Evolutionary conservation across 2,113 vertebrate genomes (phyloP).

Genomic region (Andinoacara biseriatus): DNA sequence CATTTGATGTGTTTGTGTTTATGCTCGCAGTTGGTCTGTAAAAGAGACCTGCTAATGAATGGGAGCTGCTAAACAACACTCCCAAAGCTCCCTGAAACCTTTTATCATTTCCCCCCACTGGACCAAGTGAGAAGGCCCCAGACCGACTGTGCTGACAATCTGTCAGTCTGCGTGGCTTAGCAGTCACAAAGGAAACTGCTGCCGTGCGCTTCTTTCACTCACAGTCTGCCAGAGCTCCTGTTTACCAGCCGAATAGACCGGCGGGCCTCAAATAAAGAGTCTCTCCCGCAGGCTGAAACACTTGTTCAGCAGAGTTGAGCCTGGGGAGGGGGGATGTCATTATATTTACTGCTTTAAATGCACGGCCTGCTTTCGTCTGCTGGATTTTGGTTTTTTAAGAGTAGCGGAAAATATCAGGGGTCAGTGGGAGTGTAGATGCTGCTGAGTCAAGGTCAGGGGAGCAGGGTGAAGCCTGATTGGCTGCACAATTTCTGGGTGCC

Average conservation of each 20-base stretch:
- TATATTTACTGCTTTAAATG: slow-evolving; percentile 42
- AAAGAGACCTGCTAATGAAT: slow-evolving; percentile 25
- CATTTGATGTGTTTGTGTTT: slow-evolving; percentile 10
- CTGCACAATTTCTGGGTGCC: slow-evolving; percentile 40
- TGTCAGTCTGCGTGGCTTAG: slow-evolving; percentile 57
- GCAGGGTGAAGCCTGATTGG: slow-evolving; percentile 57
- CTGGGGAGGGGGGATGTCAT: not conserved
- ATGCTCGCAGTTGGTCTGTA: not conserved
- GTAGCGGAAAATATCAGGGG: not conserved
- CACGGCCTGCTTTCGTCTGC: not conserved
- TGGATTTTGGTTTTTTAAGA: not conserved
- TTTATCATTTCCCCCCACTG: slow-evolving; percentile 45
- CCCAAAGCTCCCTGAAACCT: slow-evolving; percentile 38
- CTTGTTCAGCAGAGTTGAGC: slow-evolving; percentile 31
- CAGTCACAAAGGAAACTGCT: slow-evolving; percentile 73
- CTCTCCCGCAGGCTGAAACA: slow-evolving; percentile 20
- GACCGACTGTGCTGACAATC: slow-evolving; percentile 40
- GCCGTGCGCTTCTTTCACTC: slow-evolving; percentile 48
- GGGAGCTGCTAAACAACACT: slow-evolving; percentile 25
- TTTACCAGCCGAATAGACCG: slow-evolving; percentile 52
- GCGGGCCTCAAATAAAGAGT: slow-evolving; percentile 29
- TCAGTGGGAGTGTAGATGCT: slow-evolving; percentile 34
- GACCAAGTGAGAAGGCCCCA: slow-evolving; percentile 52
- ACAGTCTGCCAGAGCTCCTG: slow-evolving; percentile 32
- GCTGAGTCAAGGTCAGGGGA: slow-evolving; percentile 46